Evolutionary conservation across 2,888 invertebrate genomes (phyloP).

Genomic region (Hedya salicella): DNA sequence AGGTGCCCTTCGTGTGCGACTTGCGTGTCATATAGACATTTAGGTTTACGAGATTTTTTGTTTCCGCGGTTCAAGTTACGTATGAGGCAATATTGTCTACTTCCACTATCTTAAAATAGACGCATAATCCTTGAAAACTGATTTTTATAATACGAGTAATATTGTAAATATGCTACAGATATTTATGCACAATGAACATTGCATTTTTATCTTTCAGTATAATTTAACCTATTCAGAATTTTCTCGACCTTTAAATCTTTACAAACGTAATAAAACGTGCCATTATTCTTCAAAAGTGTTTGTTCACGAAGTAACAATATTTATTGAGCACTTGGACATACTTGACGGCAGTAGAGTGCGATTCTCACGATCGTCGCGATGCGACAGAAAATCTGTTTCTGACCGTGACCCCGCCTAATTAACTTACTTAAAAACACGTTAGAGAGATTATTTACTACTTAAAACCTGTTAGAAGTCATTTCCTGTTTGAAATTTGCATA

Average conservation of each 20-base stretch:
- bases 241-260: slow-evolving; percentile 12
- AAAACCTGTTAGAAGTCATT: slow-evolving; percentile 37
- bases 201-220: slow-evolving; percentile 7
- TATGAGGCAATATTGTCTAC: slow-evolving; percentile 27
- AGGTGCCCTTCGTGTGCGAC: slow-evolving; percentile 30
- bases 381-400: slow-evolving; percentile 42
- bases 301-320: slow-evolving; percentile 63
- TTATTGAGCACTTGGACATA: slow-evolving; percentile 64
- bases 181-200: not conserved
- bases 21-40: slow-evolving; percentile 38
- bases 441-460: slow-evolving; percentile 29
- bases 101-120: slow-evolving; percentile 27
- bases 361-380: slow-evolving; percentile 53
- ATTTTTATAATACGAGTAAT: not conserved
- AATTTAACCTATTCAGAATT: slow-evolving; percentile 13
- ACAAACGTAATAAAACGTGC: slow-evolving; percentile 21
- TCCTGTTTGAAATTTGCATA: slow-evolving; percentile 41
- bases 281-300: slow-evolving; percentile 51
- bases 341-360: slow-evolving; percentile 51
- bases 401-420: slow-evolving; percentile 43
- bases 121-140: slow-evolving; percentile 12
- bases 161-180: not conserved
- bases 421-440: slow-evolving; percentile 41
- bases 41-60: slow-evolving; percentile 32
- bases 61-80: slow-evolving; percentile 35